Evolutionary conservation across 2,888 invertebrate species (phyloP), one percentile per base, ranked within the genome.

Genomic region (Meliscaeva auricollis): DNA sequence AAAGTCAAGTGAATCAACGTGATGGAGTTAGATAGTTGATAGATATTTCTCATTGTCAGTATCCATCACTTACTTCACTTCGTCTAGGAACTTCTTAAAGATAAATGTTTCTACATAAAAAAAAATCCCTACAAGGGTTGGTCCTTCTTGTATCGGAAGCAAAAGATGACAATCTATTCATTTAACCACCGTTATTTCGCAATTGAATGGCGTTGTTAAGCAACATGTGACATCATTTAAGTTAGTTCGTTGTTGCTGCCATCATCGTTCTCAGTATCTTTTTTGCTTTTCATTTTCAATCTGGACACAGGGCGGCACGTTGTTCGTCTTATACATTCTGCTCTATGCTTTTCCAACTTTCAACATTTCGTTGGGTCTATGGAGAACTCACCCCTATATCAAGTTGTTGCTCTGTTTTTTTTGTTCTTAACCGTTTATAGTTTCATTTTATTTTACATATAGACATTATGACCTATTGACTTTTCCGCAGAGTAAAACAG

Each of bases 201-300:
- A 74, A 78, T 83, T 78, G 83, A 58, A 78, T 78, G 70, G 78
- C 70, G 74, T 70, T 73, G 80, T 85, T 76, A 76, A 85, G 84
- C 84, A 85, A 80, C 84, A 85, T 85, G 84, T 85, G 84, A 85
- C 79, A 76, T 85, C 76, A 73, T 76, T 85, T 80, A 68, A 68
- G 68, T 62, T 75, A 72, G 62, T 79, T 70, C 41, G 64, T 66
- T 84, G 62, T 70, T 83, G 52, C 38, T 72, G 56, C n/a, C n/a
- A n/a, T 15, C 58, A 68, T 62, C 44, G 58, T 54, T 72, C 62
- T 54, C 52, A 66, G 46, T 72, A 64, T 66, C 41, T 81, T 26
- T n/a, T 26, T 26, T 26, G 26, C 15, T 69, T 32, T 48, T 20
- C 8, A 52, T 26, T 58, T 46, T 41, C 8, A 20, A 35, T 30